These are phyloP conservation scores for Lasioglossum albipes DNA, from an alignment of 1,140 invertebrate genomes.

Conservation along the genomic window DNA sequence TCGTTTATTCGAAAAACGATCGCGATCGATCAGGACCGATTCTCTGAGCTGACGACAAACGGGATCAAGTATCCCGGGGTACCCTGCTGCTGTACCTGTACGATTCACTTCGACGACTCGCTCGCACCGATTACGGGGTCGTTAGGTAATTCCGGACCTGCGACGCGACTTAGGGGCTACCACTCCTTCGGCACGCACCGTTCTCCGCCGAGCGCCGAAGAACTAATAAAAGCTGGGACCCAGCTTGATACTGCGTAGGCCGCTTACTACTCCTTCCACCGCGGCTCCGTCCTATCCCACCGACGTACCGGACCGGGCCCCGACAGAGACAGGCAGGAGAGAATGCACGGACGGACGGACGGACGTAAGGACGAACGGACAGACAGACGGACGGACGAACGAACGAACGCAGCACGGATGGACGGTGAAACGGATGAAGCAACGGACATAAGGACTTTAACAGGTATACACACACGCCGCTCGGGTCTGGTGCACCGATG, in stretches of 20 bases:
- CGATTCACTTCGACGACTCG: background rate
- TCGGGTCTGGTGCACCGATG: background rate
- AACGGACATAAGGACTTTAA: conserved; percentile 45
- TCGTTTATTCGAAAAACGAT: background rate
- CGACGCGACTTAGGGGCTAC: conserved; percentile 32
- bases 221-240: conserved; percentile 78
- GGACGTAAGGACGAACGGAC: conserved; percentile 23
- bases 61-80: too few species aligned
- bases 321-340: conserved; percentile 43
- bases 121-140: conserved; percentile 9
- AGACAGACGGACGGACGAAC: conserved; percentile 25
- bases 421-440: conserved; percentile 16
- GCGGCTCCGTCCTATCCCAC: conserved; percentile 66
- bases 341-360: conserved; percentile 46
- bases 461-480: conserved; percentile 49
- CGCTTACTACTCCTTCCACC: conserved; percentile 76
- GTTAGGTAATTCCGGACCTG: conserved; percentile 34
- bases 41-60: too few species aligned
- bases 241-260: conserved; percentile 77
- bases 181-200: conserved; percentile 65
- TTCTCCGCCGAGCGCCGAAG: conserved; percentile 77
- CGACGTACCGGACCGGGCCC: conserved; percentile 45
- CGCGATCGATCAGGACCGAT: background rate
- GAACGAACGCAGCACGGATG: conserved; percentile 4
- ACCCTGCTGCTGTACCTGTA: too few species aligned